These are phyloP conservation scores for Pristionchus fissidentatus DNA, from an alignment of 2,888 invertebrate genomes.

Conservation along the genomic window DNA sequence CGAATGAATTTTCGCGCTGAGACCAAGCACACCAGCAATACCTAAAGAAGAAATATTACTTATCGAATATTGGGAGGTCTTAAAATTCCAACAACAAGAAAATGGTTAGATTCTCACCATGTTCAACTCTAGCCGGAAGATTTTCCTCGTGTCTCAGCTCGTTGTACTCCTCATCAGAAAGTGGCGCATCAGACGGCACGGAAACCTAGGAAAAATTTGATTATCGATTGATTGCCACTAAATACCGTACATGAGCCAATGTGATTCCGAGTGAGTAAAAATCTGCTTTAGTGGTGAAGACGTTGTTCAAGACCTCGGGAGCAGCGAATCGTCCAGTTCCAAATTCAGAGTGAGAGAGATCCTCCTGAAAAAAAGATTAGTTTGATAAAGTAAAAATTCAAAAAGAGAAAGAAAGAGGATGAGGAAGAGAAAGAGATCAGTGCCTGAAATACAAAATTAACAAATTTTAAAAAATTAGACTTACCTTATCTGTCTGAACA, in stretches of 20 bases:
- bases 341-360: background rate
- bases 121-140: background rate
- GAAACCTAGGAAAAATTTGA: slow-evolving; percentile 20
- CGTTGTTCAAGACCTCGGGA: background rate
- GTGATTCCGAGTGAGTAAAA: slow-evolving; percentile 19
- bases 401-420: too few species aligned
- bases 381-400: too few species aligned
- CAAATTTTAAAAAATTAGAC: background rate
- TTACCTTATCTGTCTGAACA: background rate
- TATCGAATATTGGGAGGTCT: too few species aligned
- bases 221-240: too few species aligned
- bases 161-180: background rate
- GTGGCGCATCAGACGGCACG: background rate
- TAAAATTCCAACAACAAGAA: too few species aligned
- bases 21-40: too few species aligned
- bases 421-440: too few species aligned
- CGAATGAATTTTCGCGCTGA: too few species aligned
- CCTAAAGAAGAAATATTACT: too few species aligned
- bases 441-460: too few species aligned
- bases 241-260: too few species aligned
- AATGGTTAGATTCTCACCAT: too few species aligned
- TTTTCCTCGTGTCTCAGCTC: background rate
- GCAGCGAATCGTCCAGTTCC: slow-evolving; percentile 9
- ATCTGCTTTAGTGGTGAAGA: slow-evolving; percentile 16
- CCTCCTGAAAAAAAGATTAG: background rate